A percentile compares a stretch with the other conserved stretches of the same genome.
phyloP scores from a whole-genome alignment of 2,113 vertebrate species.

The Mirounga angustirostris region DNA sequence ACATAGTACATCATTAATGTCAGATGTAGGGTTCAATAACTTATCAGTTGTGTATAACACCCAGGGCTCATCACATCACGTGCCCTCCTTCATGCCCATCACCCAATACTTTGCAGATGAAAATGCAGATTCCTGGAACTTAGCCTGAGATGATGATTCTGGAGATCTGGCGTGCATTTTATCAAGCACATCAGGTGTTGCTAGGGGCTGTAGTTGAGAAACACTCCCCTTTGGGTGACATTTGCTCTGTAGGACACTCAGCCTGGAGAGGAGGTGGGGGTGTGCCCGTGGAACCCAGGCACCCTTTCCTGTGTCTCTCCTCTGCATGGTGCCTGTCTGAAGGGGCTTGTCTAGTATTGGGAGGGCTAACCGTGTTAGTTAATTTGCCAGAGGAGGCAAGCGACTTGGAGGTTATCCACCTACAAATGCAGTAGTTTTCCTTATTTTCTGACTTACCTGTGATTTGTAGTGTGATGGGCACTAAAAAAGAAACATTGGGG shows the following conservation, averaged over 20 bases:
- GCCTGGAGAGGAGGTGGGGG: background rate
- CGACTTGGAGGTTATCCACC: background rate
- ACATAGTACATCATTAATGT: background rate
- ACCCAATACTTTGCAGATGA: background rate
- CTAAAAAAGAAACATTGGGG: background rate
- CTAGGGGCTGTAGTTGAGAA: background rate
- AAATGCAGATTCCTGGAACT: background rate
- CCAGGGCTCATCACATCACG: background rate
- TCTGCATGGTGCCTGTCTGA: background rate
- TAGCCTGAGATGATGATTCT: background rate
- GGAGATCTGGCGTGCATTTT: background rate
- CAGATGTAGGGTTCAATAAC: background rate
- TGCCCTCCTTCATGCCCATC: no score
- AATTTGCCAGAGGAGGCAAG: background rate
- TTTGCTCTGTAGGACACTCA: background rate
- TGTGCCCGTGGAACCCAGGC: background rate
- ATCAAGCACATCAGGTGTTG: no score
- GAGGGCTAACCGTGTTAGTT: background rate
- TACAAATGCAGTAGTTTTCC: background rate
- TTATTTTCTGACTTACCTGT: background rate
- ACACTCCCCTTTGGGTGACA: background rate
- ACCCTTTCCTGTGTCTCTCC: no score
- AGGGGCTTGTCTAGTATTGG: fast-evolving
- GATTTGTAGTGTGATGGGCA: background rate
- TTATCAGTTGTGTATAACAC: background rate